A percentile compares a stretch with the other conserved stretches of the same genome.
Evolutionary conservation across 2,888 invertebrate species (phyloP).

Genomic region (Eupithecia exiguata): DNA sequence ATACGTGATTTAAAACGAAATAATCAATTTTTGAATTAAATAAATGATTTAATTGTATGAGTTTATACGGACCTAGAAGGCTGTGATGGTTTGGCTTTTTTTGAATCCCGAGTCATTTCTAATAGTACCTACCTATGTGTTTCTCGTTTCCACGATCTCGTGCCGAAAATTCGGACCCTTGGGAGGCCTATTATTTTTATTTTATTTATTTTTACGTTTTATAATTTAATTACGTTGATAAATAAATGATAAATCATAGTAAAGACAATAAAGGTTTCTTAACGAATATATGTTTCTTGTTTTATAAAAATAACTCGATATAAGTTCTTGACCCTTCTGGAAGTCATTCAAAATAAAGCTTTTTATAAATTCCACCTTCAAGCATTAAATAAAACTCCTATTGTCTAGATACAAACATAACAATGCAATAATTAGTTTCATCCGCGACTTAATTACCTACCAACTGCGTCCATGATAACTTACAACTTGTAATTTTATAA

Average conservation of each 20-base stretch:
- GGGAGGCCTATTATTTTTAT: too few relatives aligned
- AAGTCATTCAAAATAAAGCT: not conserved
- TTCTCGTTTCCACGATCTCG: too few relatives aligned
- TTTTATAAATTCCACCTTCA: not conserved
- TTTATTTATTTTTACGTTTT: too few relatives aligned
- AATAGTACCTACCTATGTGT: too few relatives aligned
- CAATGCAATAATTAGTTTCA: constrained; percentile 11
- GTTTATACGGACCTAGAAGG: too few relatives aligned
- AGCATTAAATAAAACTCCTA: not conserved
- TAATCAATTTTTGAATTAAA: not conserved
- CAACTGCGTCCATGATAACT: constrained; percentile 5
- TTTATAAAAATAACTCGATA: not conserved
- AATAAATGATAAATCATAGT: too few relatives aligned
- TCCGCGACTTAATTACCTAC: constrained; percentile 6
- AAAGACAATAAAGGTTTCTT: too few relatives aligned
- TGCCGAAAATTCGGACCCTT: too few relatives aligned
- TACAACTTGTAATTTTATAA: constrained; percentile 8
- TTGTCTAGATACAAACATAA: not conserved
- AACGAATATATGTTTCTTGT: too few relatives aligned
- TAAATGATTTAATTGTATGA: not conserved
- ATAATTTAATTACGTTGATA: too few relatives aligned
- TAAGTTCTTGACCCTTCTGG: not conserved
- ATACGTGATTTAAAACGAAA: not conserved
- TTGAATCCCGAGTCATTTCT: too few relatives aligned
- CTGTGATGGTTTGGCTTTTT: too few relatives aligned